Conservation (phyloP, 2,113 vertebrate species). For the Perca schrenkii region DNA sequence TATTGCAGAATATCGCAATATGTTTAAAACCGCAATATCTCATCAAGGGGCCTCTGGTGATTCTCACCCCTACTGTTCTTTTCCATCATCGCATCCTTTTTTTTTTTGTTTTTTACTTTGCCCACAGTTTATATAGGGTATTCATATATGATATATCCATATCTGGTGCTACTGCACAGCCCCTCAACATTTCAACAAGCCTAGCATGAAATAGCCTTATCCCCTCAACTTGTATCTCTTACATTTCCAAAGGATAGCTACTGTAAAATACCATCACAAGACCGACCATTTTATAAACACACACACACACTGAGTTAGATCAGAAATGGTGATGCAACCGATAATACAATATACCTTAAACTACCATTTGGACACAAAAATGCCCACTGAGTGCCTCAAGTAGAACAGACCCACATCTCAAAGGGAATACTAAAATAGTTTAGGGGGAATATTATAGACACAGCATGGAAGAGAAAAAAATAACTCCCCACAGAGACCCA, state of each 20-base stretch:
- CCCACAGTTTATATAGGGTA: background rate
- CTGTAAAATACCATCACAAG: background rate
- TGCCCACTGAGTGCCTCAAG: background rate
- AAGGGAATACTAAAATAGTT: background rate
- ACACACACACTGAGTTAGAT: background rate
- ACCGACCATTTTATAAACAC: background rate
- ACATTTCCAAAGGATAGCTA: too few relatives aligned
- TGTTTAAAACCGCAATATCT: too few relatives aligned
- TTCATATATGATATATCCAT: background rate
- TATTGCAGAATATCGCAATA: too few relatives aligned
- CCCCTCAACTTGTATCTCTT: background rate
- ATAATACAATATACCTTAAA: background rate
- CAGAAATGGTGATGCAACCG: background rate
- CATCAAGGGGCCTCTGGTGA: too few relatives aligned
- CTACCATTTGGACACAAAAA: background rate
- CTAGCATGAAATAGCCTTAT: background rate
- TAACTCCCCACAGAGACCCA: background rate
- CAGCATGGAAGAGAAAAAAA: too few relatives aligned
- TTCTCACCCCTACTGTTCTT: too few relatives aligned
- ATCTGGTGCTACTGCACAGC: background rate
- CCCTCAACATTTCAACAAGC: background rate
- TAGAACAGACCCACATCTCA: background rate
- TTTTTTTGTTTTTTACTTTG: background rate
- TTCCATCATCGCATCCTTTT: background rate
- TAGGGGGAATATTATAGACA: too few relatives aligned